Conservation (phyloP, 2,113 vertebrate genomes). For the Tachycineta bicolor region DNA sequence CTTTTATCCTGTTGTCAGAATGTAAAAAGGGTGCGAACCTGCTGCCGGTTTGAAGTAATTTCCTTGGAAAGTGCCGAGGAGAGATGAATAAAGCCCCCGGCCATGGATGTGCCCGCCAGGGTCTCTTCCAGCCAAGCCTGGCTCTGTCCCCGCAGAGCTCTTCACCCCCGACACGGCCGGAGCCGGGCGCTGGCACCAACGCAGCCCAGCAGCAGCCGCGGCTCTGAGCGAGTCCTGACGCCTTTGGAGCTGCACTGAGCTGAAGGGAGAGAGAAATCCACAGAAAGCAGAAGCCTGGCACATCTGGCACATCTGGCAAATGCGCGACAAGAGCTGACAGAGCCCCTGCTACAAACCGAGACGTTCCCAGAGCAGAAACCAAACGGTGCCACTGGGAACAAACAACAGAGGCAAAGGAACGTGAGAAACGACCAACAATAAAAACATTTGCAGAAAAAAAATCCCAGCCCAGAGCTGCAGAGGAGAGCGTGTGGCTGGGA, state of each 20-base stretch:
- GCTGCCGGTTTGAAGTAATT: not conserved
- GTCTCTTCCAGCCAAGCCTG: not conserved
- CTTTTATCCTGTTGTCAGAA: not conserved
- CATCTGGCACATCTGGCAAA: not conserved
- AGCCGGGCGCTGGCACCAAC: not conserved
- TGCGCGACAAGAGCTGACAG: not conserved
- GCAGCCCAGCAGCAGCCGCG: too few relatives aligned
- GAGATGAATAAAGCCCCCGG: rapidly evolving
- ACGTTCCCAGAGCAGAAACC: not conserved
- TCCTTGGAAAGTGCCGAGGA: not conserved
- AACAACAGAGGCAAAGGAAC: not conserved
- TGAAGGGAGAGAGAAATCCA: not conserved
- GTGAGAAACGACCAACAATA: not conserved
- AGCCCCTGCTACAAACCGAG: not conserved
- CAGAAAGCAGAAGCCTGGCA: not conserved
- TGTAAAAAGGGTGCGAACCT: not conserved
- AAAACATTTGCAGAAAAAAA: not conserved
- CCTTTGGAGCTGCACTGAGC: not conserved
- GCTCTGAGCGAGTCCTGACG: not conserved
- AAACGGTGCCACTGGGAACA: not conserved
- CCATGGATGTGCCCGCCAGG: rapidly evolving
- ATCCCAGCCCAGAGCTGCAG: not conserved
- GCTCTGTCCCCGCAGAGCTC: rapidly evolving
- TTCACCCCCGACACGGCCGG: not conserved
- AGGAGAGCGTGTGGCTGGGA: not conserved